Base-by-base conservation (phyloP, 2,113 vertebrate genomes). In the Cariama cristata region DNA sequence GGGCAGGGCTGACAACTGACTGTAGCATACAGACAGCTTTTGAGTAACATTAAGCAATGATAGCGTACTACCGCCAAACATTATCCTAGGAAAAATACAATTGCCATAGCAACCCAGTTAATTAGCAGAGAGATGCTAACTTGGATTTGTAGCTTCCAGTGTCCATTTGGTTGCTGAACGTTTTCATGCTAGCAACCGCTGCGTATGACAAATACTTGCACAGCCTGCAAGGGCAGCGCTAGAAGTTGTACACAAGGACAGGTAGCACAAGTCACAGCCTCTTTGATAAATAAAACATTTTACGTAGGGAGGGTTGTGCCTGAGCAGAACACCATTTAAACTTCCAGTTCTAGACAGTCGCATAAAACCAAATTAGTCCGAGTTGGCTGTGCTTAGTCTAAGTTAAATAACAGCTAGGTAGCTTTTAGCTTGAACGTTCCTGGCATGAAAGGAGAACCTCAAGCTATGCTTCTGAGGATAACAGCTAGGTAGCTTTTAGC, bases 141-240 rank as follows among this genome's bases (percentile, higher is more conserved):
- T 38, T 40, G 75, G 26, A 19, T 32, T 26, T 55, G 4, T 2
- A 33, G 49, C 69, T 49, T 11, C 5, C n/a, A 6, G 0, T 2
- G 18, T 30, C 72, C n/a, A 19, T 24, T 16, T 14, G 14, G 35
- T 9, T 20, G 45, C 66, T 47, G 81, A 30, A n/a, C 21, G 1
- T 14, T 11, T n/a, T 20, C 47, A 4, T 1, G 16, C 27, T 20
- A 15, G 33, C 53, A 40, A 2, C 20, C 1, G 8, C 59, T 67
- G 44, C 33, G 0, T 0, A 1, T 12, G 11, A 14, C 82, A 47
- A 7, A 35, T 13, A 6, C 74, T 26, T 2, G 13, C 50, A 28
- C 12, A 9, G 71, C 5, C 11, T 1, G n/a, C 18, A 10, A 4
- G 1, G 21, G 35, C 50, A 14, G 73, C 5, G 0, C 32, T 1